phyloP scores from a whole-genome alignment of 1,140 invertebrate genomes.

The Drosophila parabipectinata region DNA sequence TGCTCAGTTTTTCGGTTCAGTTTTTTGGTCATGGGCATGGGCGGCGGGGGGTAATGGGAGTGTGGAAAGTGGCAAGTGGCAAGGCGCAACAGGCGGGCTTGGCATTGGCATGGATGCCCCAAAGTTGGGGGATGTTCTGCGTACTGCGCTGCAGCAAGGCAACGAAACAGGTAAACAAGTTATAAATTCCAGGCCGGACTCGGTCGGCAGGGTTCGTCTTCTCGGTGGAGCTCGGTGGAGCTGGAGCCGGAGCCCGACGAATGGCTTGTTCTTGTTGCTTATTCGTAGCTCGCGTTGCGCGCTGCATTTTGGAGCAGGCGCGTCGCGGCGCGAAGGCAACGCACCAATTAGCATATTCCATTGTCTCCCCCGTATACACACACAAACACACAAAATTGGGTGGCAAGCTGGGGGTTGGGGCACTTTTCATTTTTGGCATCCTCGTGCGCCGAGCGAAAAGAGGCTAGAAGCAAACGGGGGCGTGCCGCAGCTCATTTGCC shows the following conservation, averaged over 20 bases:
- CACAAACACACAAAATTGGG: constrained; percentile 9
- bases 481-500: constrained; percentile 73
- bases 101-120: constrained; percentile 44
- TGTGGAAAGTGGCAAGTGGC: not conserved
- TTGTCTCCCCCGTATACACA: constrained; percentile 55
- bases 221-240: constrained; percentile 39
- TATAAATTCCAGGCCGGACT: constrained; percentile 64
- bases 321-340: constrained; percentile 68
- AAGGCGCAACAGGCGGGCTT: constrained; percentile 66
- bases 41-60: not conserved
- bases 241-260: constrained; percentile 30
- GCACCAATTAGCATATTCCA: constrained; percentile 84
- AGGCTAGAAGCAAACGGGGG: constrained; percentile 44
- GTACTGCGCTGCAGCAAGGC: constrained; percentile 40
- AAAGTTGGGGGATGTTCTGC: constrained; percentile 61
- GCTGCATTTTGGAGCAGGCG: constrained; percentile 77
- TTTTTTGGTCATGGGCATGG: not conserved
- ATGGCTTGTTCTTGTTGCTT: constrained; percentile 81
- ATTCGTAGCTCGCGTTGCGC: constrained; percentile 73
- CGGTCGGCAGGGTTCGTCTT: constrained; percentile 19
- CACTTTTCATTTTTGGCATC: constrained; percentile 74
- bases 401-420: constrained; percentile 30
- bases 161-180: constrained; percentile 80
- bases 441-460: constrained; percentile 59
- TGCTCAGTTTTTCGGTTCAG: not conserved